A percentile compares a stretch with the other conserved stretches of the same genome.
phyloP scores from a whole-genome alignment of 2,888 invertebrate species.

The Flexamia atlantica region DNA sequence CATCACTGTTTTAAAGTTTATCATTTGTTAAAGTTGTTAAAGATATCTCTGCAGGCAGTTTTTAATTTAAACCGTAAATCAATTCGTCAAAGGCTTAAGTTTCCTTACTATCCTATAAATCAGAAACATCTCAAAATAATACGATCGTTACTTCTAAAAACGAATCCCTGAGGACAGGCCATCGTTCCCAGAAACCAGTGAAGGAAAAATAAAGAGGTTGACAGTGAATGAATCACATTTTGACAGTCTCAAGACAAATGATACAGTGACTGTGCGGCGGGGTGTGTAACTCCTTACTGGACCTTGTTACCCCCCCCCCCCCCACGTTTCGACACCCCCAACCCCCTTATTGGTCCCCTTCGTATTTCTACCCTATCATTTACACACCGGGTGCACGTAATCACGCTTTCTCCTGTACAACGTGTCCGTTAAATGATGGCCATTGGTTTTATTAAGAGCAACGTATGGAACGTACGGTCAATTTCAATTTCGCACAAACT shows the following conservation, averaged over 20 bases:
- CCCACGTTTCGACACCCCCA: too few relatives aligned
- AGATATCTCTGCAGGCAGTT: too few relatives aligned
- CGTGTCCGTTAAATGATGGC: slow-evolving; percentile 12
- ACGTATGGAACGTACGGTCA: slow-evolving; percentile 7
- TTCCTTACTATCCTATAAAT: too few relatives aligned
- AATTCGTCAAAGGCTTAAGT: too few relatives aligned
- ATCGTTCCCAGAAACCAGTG: neutral
- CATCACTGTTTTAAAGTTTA: too few relatives aligned
- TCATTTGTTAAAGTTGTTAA: too few relatives aligned
- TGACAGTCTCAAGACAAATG: slow-evolving; percentile 19
- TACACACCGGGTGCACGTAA: neutral
- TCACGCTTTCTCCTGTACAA: slow-evolving; percentile 27
- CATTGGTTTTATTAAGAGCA: slow-evolving; percentile 11
- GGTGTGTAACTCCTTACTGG: neutral
- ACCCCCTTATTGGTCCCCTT: too few relatives aligned
- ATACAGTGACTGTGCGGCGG: neutral
- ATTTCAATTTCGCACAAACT: slow-evolving; percentile 5
- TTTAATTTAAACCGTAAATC: too few relatives aligned
- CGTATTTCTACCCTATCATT: neutral
- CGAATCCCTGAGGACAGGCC: neutral
- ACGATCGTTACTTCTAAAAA: neutral
- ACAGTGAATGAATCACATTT: slow-evolving; percentile 21
- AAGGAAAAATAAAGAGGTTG: slow-evolving; percentile 18
- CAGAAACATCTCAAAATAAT: too few relatives aligned
- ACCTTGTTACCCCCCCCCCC: neutral